A percentile compares a stretch with the other conserved stretches of the same genome.
These are phyloP conservation scores for Ceriagrion tenellum DNA, from an alignment of 2,888 invertebrate species.

Conservation along the genomic window DNA sequence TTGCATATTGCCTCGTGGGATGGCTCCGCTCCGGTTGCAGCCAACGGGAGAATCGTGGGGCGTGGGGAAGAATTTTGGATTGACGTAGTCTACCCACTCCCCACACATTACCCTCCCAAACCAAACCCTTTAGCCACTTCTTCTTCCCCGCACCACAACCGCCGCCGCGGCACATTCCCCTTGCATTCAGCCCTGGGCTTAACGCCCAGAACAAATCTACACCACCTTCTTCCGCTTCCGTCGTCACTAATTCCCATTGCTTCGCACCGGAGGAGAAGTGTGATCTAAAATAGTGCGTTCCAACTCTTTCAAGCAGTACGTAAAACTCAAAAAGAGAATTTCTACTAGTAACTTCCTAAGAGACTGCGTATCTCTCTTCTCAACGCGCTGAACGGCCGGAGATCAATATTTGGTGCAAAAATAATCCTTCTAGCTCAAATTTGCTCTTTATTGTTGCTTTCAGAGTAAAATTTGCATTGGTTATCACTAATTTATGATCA, in stretches of 20 bases:
- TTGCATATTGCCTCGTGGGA: slow-evolving; percentile 62
- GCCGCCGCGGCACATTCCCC: not conserved
- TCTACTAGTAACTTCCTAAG: no score
- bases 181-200: not conserved
- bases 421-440: no score
- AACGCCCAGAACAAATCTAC: not conserved
- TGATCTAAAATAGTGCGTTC: no score
- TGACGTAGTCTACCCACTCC: not conserved
- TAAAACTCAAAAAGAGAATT: no score
- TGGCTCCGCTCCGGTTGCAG: slow-evolving; percentile 40
- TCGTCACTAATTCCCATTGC: not conserved
- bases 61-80: slow-evolving; percentile 28
- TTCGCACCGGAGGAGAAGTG: not conserved
- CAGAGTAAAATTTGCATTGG: no score
- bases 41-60: not conserved
- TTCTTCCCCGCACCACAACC: no score
- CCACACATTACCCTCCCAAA: not conserved
- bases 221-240: not conserved
- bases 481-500: no score
- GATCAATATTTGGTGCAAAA: no score
- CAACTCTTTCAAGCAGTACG: no score
- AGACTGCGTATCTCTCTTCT: no score
- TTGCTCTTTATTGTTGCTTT: no score
- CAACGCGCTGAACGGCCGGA: no score
- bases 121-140: not conserved